Evolutionary conservation across 2,797 vertebrate genomes (phyloP), one percentile per base, ranked within the genome.

Genomic region (Glossophaga mutica): DNA sequence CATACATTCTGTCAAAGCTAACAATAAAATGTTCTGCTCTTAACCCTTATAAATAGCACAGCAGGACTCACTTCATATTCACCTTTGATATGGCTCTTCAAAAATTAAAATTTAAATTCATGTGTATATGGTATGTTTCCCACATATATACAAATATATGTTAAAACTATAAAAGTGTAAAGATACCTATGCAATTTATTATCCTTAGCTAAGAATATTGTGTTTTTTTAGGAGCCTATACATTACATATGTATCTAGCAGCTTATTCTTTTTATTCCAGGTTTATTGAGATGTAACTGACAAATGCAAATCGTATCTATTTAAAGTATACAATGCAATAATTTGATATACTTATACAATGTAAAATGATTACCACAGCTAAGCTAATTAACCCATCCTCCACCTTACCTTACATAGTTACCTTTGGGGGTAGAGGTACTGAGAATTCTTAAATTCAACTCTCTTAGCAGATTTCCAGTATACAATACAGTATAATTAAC

Each of bases 1-100:
- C 96, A 97, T 74, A 95, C 87, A 90, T 96, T 94, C 94, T 96
- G 92, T 97, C 94, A 97, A 91, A 97, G 94, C 77, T 82, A 97
- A 95, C 95, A 96, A 89, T 90, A 78, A 98, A 94, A 97, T 92
- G 62, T 94, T 96, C 67, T 93, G 76, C 68, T 95, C 62, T 95
- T 95, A 95, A 97, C 94, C 84, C 57, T 87, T 59, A 92, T 94
- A 91, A 34, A 94, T 29, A 74, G 88, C 96, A 93, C 62, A 96
- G 46, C 34, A 87, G 57, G 57, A 79, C 44, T 82, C 68, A 86
- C 8, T 88, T 91, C 15, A 52, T 8, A 92, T 88, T 83, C 42
- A 87, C 83, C 62, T 2, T 91, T 55, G 15, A 95, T 39, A 97
- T 77, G 76, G 88, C n/a, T 79, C 94, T 70, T 87, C 57, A 96